Base-by-base conservation (phyloP, 1,140 invertebrate species). In the Anastrepha ludens region DNA sequence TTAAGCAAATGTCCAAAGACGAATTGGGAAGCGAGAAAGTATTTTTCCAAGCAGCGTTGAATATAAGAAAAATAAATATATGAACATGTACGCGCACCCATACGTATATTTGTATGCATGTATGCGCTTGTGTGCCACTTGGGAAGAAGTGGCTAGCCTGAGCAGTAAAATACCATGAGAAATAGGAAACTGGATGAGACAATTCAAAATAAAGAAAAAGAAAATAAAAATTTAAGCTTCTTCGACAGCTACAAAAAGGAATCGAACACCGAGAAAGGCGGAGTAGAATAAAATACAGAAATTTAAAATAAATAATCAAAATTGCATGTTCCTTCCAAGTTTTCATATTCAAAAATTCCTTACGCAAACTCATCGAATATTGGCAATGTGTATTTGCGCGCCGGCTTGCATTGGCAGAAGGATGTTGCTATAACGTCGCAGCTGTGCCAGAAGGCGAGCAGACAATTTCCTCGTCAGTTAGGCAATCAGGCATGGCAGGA, bases 291-390 rank as follows among this genome's bases (percentile, higher is more conserved):
- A 67, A 67, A 67, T 67, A 20, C 20, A 67, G 64, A 67, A 67
- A 70, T 70, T 70, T 5, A 44, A 70, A 70, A 70, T 70, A 41
- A 70, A 70, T 70, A 70, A 70, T 11, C n/a, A 39, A 67, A 67
- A 67, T 4, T 39, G 20, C 6, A 67, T 67, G 41, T 44, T 70
- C 29, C 64, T 39, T 20, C 4, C 64, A 67, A 29, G 64, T 67
- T 29, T 39, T 67, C 41, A 44, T 70, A 47, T 47, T 70, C 41
- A 70, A 41, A 29, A 20, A 15, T 44, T 70, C 67, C 9, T 5
- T 44, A 20, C 67, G 15, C 11, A 70, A 70, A 44, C n/a, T 44
- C 39, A 13, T 70, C n/a, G 67, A 41, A 70, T 70, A 70, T 70
- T 70, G 67, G 41, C 67, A 70, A 44, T 20, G 29, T 70, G 67